Conservation (phyloP, 1,140 invertebrate genomes). For the Heliothis subflexa region DNA sequence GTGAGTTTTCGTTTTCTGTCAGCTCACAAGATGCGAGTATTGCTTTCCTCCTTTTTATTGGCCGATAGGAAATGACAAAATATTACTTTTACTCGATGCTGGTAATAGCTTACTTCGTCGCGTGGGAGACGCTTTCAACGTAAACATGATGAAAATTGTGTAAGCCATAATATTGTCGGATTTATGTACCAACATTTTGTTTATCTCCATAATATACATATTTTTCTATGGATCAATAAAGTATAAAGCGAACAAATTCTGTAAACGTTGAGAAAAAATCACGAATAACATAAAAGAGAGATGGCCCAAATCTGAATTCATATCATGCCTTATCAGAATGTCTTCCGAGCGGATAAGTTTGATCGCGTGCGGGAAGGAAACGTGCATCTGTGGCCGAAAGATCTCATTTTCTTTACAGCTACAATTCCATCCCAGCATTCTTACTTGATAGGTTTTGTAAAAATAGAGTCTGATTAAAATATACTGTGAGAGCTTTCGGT, state of each 20-base stretch:
- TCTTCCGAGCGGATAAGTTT: constrained; percentile 56
- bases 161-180: constrained; percentile 37
- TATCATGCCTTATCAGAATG: constrained; percentile 59
- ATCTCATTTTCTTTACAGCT: constrained; percentile 58
- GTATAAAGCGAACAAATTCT: constrained; percentile 42
- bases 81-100: constrained; percentile 43
- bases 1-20: constrained; percentile 37
- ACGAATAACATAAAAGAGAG: constrained; percentile 48
- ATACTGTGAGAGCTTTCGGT: constrained; percentile 32
- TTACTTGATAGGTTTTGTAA: constrained; percentile 46
- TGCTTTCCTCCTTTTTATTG: constrained; percentile 33
- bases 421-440: constrained; percentile 44
- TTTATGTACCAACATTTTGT: constrained; percentile 43
- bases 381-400: constrained; percentile 55
- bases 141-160: constrained; percentile 46
- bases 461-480: constrained; percentile 51
- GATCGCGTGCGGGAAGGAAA: constrained; percentile 51
- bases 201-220: constrained; percentile 47
- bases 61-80: constrained; percentile 44
- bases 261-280: constrained; percentile 46
- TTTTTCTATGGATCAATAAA: constrained; percentile 42
- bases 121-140: constrained; percentile 47
- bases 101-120: constrained; percentile 46
- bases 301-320: constrained; percentile 57
- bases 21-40: constrained; percentile 36